Evolutionary conservation across 1,140 invertebrate species (phyloP).

Genomic region (Leptopilina clavipes): DNA sequence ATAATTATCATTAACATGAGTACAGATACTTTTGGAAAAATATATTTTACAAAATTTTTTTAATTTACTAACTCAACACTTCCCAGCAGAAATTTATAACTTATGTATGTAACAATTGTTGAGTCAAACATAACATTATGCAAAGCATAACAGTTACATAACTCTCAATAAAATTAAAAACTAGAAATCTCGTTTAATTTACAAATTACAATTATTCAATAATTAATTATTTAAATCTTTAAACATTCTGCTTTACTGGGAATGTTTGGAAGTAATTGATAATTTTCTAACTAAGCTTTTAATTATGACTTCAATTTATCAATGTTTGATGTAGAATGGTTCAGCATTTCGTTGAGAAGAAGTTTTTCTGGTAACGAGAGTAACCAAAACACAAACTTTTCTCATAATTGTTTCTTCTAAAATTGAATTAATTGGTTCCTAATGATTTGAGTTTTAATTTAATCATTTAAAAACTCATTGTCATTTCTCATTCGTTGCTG

Average conservation of each 20-base stretch:
- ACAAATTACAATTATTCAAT: no score
- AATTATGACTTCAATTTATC: no score
- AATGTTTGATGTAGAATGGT: not conserved
- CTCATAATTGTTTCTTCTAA: not conserved
- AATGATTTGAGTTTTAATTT: constrained; percentile 37
- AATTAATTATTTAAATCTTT: not conserved
- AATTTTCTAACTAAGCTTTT: not conserved
- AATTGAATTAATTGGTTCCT: constrained; percentile 16
- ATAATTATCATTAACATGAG: not conserved
- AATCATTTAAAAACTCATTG: constrained; percentile 37
- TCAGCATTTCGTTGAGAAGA: constrained; percentile 4
- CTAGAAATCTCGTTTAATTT: no score
- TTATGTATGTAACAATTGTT: not conserved
- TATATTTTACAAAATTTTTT: not conserved
- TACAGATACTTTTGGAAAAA: not conserved
- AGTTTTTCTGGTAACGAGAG: not conserved
- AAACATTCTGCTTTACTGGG: constrained; percentile 4
- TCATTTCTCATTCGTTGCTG: constrained; percentile 37
- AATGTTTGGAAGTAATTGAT: constrained; percentile 5
- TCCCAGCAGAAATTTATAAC: not conserved
- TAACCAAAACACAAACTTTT: not conserved
- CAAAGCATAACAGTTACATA: not conserved
- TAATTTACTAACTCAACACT: not conserved
- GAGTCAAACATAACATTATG: constrained; percentile 2
- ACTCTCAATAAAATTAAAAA: not conserved